Evolutionary conservation across 2,888 invertebrate species (phyloP).

Genomic region (Heliconius ismenius): DNA sequence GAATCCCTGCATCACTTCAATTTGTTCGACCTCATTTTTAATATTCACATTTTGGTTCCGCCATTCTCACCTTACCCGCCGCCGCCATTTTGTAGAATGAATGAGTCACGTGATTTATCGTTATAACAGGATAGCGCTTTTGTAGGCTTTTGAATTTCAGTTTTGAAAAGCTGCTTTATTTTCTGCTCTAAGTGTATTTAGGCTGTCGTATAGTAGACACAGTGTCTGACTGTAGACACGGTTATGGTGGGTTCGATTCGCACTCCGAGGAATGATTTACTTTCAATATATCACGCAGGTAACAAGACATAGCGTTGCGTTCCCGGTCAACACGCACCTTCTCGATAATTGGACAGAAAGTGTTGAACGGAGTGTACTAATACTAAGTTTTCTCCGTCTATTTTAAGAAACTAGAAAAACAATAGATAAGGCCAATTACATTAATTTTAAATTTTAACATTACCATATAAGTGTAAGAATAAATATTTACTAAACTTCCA

Average conservation of each 20-base stretch:
- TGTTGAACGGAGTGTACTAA: not conserved
- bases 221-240: not conserved
- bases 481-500: not conserved
- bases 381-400: not conserved
- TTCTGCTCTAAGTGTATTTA: conserved; percentile 4
- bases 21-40: conserved; percentile 31
- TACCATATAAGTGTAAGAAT: not conserved
- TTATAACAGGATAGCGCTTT: conserved; percentile 34
- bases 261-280: not conserved
- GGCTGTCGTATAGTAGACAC: not conserved
- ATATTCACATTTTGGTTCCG: conserved; percentile 31
- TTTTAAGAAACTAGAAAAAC: too few relatives aligned
- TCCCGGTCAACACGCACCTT: not conserved
- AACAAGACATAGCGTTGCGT: not conserved
- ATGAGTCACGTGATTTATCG: conserved; percentile 42
- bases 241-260: not conserved
- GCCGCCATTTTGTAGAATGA: conserved; percentile 38
- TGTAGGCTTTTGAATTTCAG: conserved; percentile 28
- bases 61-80: conserved; percentile 34
- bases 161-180: conserved; percentile 18
- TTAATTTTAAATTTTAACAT: not conserved
- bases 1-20: too few relatives aligned
- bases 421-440: too few relatives aligned
- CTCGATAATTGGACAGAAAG: not conserved
- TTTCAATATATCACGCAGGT: not conserved